These are phyloP conservation scores for Apteryx owenii DNA, from an alignment of 2,113 vertebrate species.

Conservation along the genomic window DNA sequence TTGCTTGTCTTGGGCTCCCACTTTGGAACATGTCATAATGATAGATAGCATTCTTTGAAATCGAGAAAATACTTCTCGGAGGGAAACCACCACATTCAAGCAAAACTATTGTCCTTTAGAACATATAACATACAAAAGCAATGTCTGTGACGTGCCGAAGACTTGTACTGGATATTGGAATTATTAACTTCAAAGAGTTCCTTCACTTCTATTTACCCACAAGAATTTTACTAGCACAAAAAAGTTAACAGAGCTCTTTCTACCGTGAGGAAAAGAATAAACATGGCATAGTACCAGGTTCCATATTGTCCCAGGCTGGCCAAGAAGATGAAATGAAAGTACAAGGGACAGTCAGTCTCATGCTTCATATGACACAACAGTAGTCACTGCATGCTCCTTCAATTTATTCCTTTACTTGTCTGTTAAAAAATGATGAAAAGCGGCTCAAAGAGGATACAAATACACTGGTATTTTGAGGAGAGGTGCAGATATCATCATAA, in stretches of 20 bases:
- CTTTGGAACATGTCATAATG: background rate
- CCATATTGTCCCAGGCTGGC: background rate
- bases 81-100: background rate
- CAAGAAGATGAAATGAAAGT: background rate
- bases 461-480: background rate
- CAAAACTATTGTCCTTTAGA: conserved; percentile 1
- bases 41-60: background rate
- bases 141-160: background rate
- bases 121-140: background rate
- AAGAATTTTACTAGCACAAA: conserved; percentile 7
- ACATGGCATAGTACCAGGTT: background rate
- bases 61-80: background rate
- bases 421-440: background rate
- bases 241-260: background rate
- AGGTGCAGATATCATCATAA: background rate
- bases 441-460: background rate
- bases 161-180: background rate
- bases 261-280: conserved; percentile 1
- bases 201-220: background rate
- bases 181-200: background rate
- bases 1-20: background rate
- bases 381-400: background rate
- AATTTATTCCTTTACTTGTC: background rate
- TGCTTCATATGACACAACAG: background rate
- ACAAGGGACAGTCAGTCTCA: background rate